These are phyloP conservation scores for Oophaga pumilio DNA, from an alignment of 2,113 vertebrate species.

Conservation along the genomic window DNA sequence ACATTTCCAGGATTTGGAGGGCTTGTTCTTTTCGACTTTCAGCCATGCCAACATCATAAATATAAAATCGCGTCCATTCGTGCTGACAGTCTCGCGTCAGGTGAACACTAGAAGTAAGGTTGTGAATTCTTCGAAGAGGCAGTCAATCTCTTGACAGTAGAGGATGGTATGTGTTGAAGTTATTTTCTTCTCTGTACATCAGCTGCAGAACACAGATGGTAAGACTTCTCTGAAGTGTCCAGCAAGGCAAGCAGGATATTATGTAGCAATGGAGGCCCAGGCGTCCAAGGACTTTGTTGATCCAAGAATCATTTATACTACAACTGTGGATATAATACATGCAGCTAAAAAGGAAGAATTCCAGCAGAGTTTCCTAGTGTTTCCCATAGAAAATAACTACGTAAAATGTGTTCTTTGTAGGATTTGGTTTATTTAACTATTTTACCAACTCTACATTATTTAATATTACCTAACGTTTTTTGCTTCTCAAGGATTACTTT, in stretches of 20 bases:
- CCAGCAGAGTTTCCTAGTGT: not conserved
- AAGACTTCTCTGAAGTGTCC: constrained; percentile 6
- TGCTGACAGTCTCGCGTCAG: not conserved
- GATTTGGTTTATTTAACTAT: not conserved
- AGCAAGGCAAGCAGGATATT: not conserved
- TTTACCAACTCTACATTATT: not conserved
- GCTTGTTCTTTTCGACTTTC: not conserved
- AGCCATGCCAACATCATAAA: not conserved
- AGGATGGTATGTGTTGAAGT: constrained; percentile 16
- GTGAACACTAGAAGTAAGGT: not conserved
- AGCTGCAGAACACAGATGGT: constrained; percentile 2
- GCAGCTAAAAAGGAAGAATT: not conserved
- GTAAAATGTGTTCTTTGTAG: not conserved
- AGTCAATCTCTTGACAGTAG: not conserved
- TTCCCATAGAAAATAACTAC: not conserved
- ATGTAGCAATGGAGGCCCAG: constrained; percentile 1
- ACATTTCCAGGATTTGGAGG: not conserved
- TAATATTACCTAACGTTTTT: not conserved
- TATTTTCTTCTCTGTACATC: constrained; percentile 20
- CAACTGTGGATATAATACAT: not conserved
- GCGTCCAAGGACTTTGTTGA: not conserved
- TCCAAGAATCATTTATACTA: not conserved
- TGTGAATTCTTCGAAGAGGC: not conserved
- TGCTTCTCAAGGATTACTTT: not conserved
- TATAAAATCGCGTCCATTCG: not conserved